Conservation (phyloP, 2,113 vertebrate species). For the Monopterus albus region DNA sequence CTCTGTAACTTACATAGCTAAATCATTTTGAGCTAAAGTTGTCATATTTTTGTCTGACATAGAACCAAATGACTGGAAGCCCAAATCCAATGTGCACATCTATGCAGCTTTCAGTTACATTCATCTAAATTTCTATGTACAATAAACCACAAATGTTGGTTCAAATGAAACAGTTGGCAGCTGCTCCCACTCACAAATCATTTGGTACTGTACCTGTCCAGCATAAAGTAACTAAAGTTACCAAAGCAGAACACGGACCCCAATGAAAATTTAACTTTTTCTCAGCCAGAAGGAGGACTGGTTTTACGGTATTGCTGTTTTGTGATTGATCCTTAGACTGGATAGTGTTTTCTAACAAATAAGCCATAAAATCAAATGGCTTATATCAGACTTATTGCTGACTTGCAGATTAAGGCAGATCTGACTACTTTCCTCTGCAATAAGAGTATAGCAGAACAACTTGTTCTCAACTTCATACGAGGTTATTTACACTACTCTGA, state of each 20-base stretch:
- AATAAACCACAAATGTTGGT: background rate
- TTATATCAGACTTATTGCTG: conserved; percentile 3
- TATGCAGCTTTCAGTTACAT: background rate
- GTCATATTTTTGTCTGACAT: conserved; percentile 1
- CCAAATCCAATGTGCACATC: background rate
- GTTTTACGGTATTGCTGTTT: background rate
- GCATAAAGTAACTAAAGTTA: background rate
- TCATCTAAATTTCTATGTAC: background rate
- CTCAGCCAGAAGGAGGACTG: background rate
- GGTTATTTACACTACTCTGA: conserved; percentile 57
- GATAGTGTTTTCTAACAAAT: background rate
- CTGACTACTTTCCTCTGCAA: conserved; percentile 5
- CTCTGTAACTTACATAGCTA: conserved; percentile 3
- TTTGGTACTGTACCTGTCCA: background rate
- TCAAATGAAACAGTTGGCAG: background rate
- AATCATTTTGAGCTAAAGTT: conserved; percentile 1
- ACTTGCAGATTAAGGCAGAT: background rate
- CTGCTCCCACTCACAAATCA: background rate
- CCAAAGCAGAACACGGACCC: background rate
- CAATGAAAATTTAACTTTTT: background rate
- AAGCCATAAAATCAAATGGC: background rate
- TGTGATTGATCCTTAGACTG: background rate
- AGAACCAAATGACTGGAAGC: conserved; percentile 2
- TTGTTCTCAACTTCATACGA: conserved; percentile 29
- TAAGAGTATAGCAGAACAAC: conserved; percentile 20